Conservation (phyloP, 2,113 vertebrate genomes). For the Peucedramus taeniatus region DNA sequence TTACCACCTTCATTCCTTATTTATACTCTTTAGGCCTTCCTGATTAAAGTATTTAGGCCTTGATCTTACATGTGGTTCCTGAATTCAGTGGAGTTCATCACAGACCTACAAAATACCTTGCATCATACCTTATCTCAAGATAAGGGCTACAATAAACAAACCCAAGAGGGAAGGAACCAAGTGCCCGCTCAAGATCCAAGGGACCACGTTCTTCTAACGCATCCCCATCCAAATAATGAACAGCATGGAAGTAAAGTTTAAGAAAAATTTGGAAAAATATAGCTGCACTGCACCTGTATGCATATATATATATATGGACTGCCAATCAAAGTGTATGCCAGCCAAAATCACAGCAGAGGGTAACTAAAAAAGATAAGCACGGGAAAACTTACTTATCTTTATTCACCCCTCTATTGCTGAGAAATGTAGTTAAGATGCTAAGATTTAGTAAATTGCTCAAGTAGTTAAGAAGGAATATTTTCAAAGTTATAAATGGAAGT, state of each 20-base stretch:
- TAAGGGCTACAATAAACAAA: neutral
- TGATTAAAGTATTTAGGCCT: neutral
- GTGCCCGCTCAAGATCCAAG: rapidly evolving
- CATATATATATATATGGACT: neutral
- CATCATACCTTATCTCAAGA: neutral
- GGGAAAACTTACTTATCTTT: neutral
- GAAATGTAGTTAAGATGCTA: neutral
- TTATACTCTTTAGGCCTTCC: neutral
- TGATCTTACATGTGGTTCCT: neutral
- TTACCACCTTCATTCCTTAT: neutral
- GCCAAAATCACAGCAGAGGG: neutral
- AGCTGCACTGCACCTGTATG: neutral
- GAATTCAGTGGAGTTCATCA: neutral
- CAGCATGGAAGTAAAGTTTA: neutral
- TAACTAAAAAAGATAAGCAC: neutral
- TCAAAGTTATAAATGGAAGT: neutral
- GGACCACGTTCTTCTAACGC: neutral
- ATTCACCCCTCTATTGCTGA: neutral
- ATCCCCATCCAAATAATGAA: neutral
- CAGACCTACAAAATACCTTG: neutral
- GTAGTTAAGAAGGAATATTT: neutral
- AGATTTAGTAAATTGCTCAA: neutral
- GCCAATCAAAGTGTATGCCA: neutral
- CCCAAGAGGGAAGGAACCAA: neutral
- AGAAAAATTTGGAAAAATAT: neutral